Conservation (phyloP, 2,888 invertebrate species). For the Heliconius erato region DNA sequence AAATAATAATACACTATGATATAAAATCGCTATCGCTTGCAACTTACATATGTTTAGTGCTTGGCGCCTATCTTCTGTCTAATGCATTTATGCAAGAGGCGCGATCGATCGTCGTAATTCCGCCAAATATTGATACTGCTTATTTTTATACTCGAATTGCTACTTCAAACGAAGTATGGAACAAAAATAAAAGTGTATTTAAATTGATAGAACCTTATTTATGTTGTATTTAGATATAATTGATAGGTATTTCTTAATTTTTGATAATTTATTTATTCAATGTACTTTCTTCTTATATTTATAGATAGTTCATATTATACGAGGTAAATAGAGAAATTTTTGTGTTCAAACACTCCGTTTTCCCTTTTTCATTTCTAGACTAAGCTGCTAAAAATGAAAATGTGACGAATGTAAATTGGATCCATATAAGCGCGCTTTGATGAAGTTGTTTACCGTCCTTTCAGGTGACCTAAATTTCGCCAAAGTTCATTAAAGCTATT, state of each 20-base stretch:
- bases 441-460: too few species aligned
- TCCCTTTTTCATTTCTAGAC: too few species aligned
- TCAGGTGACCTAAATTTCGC: too few species aligned
- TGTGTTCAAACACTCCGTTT: too few species aligned
- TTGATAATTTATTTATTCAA: background rate
- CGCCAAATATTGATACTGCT: slow-evolving; percentile 52
- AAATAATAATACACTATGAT: background rate
- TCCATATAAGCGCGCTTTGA: too few species aligned
- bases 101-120: slow-evolving; percentile 82
- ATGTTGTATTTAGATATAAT: background rate
- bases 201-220: background rate
- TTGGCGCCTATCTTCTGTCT: slow-evolving; percentile 83
- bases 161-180: slow-evolving; percentile 40
- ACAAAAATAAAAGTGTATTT: background rate
- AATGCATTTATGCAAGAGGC: slow-evolving; percentile 85
- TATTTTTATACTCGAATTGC: slow-evolving; percentile 41
- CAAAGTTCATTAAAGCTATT: too few species aligned
- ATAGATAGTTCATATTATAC: background rate
- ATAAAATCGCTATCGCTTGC: slow-evolving; percentile 52
- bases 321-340: background rate
- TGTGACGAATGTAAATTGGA: too few species aligned
- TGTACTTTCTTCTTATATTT: too few species aligned
- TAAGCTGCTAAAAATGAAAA: too few species aligned
- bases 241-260: background rate
- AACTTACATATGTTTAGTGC: slow-evolving; percentile 57